phyloP scores from a whole-genome alignment of 2,113 vertebrate species.

The Lophura nycthemera region DNA sequence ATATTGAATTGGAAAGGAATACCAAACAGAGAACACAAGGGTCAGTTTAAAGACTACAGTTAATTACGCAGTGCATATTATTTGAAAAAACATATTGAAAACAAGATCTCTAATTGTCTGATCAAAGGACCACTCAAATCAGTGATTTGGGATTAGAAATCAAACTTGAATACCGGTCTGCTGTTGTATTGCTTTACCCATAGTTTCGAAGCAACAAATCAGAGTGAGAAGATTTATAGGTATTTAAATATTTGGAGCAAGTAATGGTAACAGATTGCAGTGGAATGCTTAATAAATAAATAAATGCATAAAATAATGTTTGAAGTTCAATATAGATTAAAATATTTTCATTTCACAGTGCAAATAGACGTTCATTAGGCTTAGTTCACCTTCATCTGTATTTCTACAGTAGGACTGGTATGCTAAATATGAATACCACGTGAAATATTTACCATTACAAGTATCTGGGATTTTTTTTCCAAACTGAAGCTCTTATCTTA shows the following conservation, averaged over 20 bases:
- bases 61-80: neutral
- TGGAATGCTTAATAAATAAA: neutral
- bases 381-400: neutral
- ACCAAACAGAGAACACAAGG: neutral
- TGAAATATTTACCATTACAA: neutral
- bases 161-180: neutral
- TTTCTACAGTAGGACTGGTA: neutral
- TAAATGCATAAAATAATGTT: neutral
- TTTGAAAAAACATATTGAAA: neutral
- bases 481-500: neutral
- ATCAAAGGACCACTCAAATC: neutral
- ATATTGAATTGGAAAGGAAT: neutral
- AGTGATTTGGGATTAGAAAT: neutral
- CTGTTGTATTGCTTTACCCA: neutral
- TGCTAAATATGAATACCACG: neutral
- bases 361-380: neutral
- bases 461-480: neutral
- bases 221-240: neutral
- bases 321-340: neutral
- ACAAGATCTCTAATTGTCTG: neutral
- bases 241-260: neutral
- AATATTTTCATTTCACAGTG: neutral
- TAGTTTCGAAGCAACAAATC: neutral
- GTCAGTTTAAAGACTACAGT: neutral
- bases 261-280: neutral